Base-by-base conservation (phyloP, 2,113 vertebrate species). In the Syngnathus floridae region DNA sequence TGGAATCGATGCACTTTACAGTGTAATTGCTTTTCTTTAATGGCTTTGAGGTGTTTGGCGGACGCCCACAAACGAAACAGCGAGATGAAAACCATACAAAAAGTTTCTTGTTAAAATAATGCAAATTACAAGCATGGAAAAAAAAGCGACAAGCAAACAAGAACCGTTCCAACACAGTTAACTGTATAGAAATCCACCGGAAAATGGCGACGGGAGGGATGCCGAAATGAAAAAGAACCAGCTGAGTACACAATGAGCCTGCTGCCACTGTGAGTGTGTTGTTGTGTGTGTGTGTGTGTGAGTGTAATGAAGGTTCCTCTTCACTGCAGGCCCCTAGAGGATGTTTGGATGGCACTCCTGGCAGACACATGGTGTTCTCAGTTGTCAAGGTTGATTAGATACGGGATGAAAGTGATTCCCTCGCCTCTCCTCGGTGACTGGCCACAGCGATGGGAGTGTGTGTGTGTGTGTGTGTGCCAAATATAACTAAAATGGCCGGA, bases 311-410 rank as follows among this genome's bases (percentile, higher is more conserved):
- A 70, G 26, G 31, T 26, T 62, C 16, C 19, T 69, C 67, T 67
- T 65, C 62, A 54, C 64, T 62, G 68, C 68, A 37, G 62, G 56
- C 78, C 69, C 67, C 38, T 7, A 26, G 7, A 61, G 68, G 66
- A 79, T 45, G 65, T 26, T 45, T 65, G 63, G 65, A 68, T 57
- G 65, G 51, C 66, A 52, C 38, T 70, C 60, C 66, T 74, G 58
- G 19, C 59, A 57, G 51, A 77, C 65, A 73, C 73, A 62, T 43
- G 56, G 17, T 70, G 66, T 67, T 74, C 69, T 71, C 56, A 70
- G 52, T 72, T 86, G 67, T 78, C 67, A 71, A 64, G 63, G 71
- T 64, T 80, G 73, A 83, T 86, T 72, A 77, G 60, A 51, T 41
- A 49, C 26, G 64, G 66, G 56, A 74, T 70, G 65, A 72, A 77